phyloP scores from a whole-genome alignment of 2,888 invertebrate species.

The Melitaea athalia region DNA sequence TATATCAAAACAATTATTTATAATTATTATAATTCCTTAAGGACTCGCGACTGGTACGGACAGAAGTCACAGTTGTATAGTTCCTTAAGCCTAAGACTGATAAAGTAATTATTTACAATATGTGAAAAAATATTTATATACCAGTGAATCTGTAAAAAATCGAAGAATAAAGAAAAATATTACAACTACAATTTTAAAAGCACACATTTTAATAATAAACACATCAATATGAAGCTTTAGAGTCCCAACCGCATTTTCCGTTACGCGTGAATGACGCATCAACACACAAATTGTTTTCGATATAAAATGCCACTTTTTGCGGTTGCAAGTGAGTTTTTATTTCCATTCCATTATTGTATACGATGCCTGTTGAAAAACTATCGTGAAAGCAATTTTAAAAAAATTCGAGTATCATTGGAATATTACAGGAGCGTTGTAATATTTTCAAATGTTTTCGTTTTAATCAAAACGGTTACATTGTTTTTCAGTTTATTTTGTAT shows the following conservation, averaged over 20 bases:
- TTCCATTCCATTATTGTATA: conserved; percentile 32
- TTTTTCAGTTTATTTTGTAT: no score
- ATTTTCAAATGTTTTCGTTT: conserved; percentile 28
- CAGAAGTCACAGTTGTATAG: no score
- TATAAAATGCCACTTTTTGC: conserved; percentile 38
- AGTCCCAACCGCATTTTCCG: conserved; percentile 35
- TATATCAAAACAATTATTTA: no score
- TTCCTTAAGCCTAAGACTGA: no score
- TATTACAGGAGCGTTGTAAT: conserved; percentile 31
- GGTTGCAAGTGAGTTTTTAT: conserved; percentile 34
- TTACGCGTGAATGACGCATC: conserved; percentile 32
- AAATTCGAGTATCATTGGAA: conserved; percentile 28
- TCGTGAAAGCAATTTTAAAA: conserved; percentile 32
- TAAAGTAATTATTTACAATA: no score
- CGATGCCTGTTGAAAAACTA: conserved; percentile 35
- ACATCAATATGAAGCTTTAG: conserved; percentile 30
- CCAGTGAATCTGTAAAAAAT: background rate
- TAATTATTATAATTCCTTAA: no score
- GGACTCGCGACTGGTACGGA: no score
- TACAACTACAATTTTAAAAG: background rate
- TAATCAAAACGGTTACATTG: conserved; percentile 12
- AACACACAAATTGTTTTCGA: conserved; percentile 39
- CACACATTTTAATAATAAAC: conserved; percentile 1
- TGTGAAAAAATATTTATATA: no score
- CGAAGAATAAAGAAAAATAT: background rate